phyloP scores from a whole-genome alignment of 2,888 invertebrate genomes.

The Tetragonula carbonaria region DNA sequence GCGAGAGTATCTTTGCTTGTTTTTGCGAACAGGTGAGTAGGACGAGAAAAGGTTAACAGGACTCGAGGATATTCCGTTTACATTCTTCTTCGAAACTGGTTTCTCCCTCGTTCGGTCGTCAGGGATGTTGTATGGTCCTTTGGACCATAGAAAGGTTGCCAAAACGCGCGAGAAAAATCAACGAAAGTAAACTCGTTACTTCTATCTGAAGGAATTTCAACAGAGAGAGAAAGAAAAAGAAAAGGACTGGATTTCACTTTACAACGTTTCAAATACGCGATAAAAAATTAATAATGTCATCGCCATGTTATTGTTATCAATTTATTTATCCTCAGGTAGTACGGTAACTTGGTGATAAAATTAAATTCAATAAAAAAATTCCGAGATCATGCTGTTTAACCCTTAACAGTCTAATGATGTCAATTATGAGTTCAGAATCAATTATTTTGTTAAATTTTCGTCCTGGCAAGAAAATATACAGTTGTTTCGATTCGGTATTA shows the following conservation, averaged over 20 bases:
- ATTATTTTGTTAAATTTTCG: background rate
- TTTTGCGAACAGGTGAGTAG: conserved; percentile 68
- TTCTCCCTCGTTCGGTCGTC: conserved; percentile 70
- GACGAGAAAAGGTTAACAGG: conserved; percentile 80
- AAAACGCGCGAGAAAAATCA: conserved; percentile 43
- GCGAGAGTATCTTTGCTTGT: conserved; percentile 51
- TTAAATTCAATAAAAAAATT: too few species aligned
- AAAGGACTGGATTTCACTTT: background rate
- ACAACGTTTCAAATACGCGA: background rate
- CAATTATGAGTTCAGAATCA: too few species aligned
- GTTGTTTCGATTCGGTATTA: too few species aligned
- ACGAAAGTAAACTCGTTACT: conserved; percentile 35
- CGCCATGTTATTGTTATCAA: too few species aligned
- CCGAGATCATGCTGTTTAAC: too few species aligned
- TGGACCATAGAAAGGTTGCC: conserved; percentile 44
- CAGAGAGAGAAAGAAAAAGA: too few species aligned
- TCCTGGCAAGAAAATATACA: background rate
- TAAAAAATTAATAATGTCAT: too few species aligned
- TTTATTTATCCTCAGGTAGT: too few species aligned
- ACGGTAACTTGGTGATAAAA: too few species aligned
- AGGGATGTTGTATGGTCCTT: conserved; percentile 52
- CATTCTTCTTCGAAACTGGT: conserved; percentile 78
- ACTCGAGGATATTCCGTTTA: conserved; percentile 80
- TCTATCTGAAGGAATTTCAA: background rate
- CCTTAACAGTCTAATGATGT: too few species aligned